phyloP scores from a whole-genome alignment of 2,797 vertebrate species.

The Acanthurus leucopareius region DNA sequence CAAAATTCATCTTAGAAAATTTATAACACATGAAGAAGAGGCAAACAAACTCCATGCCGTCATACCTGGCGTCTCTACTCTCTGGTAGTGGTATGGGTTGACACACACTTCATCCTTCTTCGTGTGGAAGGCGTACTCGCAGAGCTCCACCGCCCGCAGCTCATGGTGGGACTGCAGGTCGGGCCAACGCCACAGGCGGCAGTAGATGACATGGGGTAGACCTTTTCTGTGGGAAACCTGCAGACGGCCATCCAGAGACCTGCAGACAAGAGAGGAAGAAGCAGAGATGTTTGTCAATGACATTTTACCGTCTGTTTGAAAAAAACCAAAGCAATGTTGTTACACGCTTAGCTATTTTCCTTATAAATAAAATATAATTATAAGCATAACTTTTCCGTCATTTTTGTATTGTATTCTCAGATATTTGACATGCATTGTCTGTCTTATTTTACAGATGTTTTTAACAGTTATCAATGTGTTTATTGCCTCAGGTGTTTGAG shows the following conservation, averaged over 20 bases:
- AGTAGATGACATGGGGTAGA: constrained; percentile 98
- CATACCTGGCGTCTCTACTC: constrained; percentile 97
- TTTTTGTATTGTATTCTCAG: background rate
- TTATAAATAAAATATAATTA: too few relatives aligned
- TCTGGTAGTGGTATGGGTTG: constrained; percentile 99
- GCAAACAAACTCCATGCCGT: background rate
- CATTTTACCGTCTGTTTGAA: too few relatives aligned
- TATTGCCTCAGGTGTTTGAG: too few relatives aligned
- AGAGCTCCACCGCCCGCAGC: constrained; percentile 96
- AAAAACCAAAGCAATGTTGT: too few relatives aligned
- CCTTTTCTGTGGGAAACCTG: constrained; percentile 99
- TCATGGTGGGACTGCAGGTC: constrained; percentile 99
- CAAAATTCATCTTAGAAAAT: background rate
- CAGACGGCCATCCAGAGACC: constrained; percentile 95
- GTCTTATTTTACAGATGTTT: background rate
- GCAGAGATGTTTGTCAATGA: background rate
- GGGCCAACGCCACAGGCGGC: constrained; percentile 99
- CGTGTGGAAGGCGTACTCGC: constrained; percentile 98
- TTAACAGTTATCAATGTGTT: background rate
- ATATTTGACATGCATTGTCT: background rate
- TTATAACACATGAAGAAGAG: background rate
- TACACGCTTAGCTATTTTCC: too few relatives aligned
- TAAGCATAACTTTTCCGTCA: too few relatives aligned
- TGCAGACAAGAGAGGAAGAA: constrained; percentile 64
- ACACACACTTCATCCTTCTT: constrained; percentile 99